Conservation (phyloP, 2,797 vertebrate species). For the Orestias chungarensis region DNA sequence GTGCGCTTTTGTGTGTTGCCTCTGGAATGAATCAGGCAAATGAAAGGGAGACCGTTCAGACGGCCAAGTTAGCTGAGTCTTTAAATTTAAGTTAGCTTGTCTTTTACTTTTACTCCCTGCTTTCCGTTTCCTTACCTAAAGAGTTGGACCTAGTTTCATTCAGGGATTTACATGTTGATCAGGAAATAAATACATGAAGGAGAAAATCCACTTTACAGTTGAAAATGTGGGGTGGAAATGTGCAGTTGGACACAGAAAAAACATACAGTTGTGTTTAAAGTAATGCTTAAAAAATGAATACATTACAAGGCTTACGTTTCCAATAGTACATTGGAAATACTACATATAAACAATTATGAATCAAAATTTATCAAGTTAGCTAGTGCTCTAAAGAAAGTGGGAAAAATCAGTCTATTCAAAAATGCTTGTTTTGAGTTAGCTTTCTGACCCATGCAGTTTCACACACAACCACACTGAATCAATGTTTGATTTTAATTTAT, state of each 20-base stretch:
- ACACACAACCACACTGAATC: too few relatives aligned
- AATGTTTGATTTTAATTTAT: too few relatives aligned
- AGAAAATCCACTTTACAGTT: too few relatives aligned
- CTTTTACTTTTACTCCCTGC: not conserved
- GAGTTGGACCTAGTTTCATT: not conserved
- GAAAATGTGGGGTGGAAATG: too few relatives aligned
- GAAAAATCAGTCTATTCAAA: too few relatives aligned
- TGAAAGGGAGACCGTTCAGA: constrained; percentile 73
- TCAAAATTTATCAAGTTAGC: not conserved
- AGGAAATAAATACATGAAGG: too few relatives aligned
- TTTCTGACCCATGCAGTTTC: too few relatives aligned
- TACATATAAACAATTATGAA: not conserved
- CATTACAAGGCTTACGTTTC: too few relatives aligned
- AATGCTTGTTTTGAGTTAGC: too few relatives aligned
- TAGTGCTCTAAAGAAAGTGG: not conserved
- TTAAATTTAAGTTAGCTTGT: constrained; percentile 17
- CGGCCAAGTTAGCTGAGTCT: constrained; percentile 42
- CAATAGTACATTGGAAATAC: not conserved
- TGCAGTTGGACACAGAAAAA: not conserved
- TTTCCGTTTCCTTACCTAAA: not conserved
- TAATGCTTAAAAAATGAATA: not conserved
- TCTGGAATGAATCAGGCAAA: constrained; percentile 77
- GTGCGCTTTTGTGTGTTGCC: constrained; percentile 63
- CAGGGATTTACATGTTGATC: constrained; percentile 16
- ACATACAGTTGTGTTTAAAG: not conserved